Percentiles rank a stretch among this genome's conserved stretches.
These are phyloP conservation scores for Scomber japonicus DNA, from an alignment of 2,113 vertebrate genomes.

Conservation along the genomic window DNA sequence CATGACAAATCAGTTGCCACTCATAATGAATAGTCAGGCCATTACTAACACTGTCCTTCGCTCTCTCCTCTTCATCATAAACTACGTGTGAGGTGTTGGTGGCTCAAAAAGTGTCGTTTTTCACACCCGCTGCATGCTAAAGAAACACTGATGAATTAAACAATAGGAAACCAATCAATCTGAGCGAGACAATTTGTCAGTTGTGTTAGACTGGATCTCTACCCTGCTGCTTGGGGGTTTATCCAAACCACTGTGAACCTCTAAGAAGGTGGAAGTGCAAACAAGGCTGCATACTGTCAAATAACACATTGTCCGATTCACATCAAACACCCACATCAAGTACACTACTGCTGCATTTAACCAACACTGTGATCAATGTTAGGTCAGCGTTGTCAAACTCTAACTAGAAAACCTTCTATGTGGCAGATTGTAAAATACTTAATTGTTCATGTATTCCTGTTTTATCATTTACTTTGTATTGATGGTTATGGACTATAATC, in stretches of 20 bases:
- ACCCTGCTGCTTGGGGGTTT: slow-evolving; percentile 38
- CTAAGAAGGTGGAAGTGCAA: neutral
- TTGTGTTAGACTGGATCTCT: slow-evolving; percentile 63
- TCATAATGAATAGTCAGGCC: slow-evolving; percentile 51
- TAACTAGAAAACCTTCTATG: no score
- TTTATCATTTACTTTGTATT: no score
- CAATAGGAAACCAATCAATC: slow-evolving; percentile 81
- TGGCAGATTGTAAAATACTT: no score
- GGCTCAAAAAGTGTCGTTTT: no score
- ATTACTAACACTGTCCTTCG: slow-evolving; percentile 44
- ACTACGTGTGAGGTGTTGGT: slow-evolving; percentile 24
- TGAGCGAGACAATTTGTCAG: slow-evolving; percentile 78
- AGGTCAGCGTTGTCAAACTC: no score
- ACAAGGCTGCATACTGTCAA: neutral
- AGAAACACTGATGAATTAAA: slow-evolving; percentile 81
- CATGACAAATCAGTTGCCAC: slow-evolving; percentile 45
- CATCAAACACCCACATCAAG: no score
- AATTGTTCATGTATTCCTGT: no score
- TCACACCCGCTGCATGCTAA: slow-evolving; percentile 65
- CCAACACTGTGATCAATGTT: no score
- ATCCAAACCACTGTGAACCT: slow-evolving; percentile 20
- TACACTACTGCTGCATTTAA: no score
- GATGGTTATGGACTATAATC: no score
- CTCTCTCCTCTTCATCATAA: slow-evolving; percentile 47
- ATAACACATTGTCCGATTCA: neutral